Evolutionary conservation across 2,888 invertebrate genomes (phyloP).

Genomic region (Tetanocera ferruginea): DNA sequence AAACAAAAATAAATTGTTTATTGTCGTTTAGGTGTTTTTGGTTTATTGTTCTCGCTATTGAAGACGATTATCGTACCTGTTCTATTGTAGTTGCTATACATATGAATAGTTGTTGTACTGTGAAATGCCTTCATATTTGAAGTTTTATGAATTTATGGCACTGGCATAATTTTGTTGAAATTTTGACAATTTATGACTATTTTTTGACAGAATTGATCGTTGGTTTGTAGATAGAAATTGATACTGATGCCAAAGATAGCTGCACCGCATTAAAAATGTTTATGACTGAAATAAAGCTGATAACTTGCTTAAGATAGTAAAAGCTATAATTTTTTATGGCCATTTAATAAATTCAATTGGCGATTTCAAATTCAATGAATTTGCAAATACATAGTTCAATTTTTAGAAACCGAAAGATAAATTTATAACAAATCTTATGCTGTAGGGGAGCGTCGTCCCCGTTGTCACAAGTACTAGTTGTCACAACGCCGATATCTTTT

Average conservation of each 20-base stretch:
- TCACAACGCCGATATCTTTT: too few species aligned
- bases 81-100: conserved; percentile 1
- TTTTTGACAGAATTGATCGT: conserved; percentile 43
- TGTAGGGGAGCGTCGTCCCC: too few species aligned
- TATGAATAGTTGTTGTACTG: conserved; percentile 1
- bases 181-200: conserved; percentile 61
- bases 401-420: too few species aligned
- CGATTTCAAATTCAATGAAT: background rate
- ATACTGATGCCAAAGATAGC: conserved; percentile 43
- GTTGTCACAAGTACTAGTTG: too few species aligned
- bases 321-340: background rate
- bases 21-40: conserved; percentile 35
- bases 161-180: conserved; percentile 52
- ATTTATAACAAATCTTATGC: too few species aligned
- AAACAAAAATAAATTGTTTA: conserved; percentile 45
- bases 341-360: background rate
- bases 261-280: background rate
- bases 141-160: conserved; percentile 61
- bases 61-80: conserved; percentile 35
- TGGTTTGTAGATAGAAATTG: conserved; percentile 38
- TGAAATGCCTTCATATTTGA: conserved; percentile 42
- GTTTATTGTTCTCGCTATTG: conserved; percentile 30
- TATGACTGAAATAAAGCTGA: conserved; percentile 19
- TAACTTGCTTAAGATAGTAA: conserved; percentile 27
- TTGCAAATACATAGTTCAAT: background rate